phyloP scores from a whole-genome alignment of 2,113 vertebrate genomes.

The Apistogramma diplotaenia region DNA sequence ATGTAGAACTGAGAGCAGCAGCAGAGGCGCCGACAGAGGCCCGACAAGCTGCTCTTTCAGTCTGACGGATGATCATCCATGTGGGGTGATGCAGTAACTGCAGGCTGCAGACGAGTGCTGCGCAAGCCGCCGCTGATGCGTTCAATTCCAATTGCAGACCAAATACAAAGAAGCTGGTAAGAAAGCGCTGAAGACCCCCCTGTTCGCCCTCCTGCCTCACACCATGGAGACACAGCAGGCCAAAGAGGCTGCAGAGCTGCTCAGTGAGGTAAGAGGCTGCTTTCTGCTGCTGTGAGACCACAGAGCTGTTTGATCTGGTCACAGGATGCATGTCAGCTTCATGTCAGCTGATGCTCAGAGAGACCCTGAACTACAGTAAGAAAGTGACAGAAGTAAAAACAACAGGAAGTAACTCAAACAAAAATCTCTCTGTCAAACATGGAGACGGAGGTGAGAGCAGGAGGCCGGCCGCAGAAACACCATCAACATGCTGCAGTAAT shows the following conservation, averaged over 20 bases:
- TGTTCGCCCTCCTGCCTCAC: slow-evolving; percentile 58
- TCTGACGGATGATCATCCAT: background rate
- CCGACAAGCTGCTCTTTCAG: background rate
- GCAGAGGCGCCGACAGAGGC: rapidly evolving
- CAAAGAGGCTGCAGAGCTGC: slow-evolving; percentile 53
- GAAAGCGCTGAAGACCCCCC: slow-evolving; percentile 22
- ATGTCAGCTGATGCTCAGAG: too few relatives aligned
- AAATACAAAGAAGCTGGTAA: slow-evolving; percentile 83
- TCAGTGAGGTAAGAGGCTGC: slow-evolving; percentile 45
- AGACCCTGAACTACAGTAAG: too few relatives aligned
- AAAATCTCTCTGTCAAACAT: background rate
- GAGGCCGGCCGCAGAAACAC: background rate
- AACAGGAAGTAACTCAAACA: background rate
- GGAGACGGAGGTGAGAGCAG: background rate
- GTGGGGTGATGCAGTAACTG: rapidly evolving
- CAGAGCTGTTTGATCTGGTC: too few relatives aligned
- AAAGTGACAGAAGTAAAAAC: too few relatives aligned
- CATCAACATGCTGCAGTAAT: rapidly evolving
- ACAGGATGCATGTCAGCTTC: too few relatives aligned
- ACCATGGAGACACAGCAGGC: slow-evolving; percentile 66
- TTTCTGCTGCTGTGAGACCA: too few relatives aligned
- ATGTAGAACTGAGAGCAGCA: background rate
- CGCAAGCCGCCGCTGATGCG: background rate
- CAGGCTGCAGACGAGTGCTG: background rate
- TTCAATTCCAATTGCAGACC: slow-evolving; percentile 60